Conservation (phyloP, 2,888 invertebrate genomes). For the Silvanus unidentatus region DNA sequence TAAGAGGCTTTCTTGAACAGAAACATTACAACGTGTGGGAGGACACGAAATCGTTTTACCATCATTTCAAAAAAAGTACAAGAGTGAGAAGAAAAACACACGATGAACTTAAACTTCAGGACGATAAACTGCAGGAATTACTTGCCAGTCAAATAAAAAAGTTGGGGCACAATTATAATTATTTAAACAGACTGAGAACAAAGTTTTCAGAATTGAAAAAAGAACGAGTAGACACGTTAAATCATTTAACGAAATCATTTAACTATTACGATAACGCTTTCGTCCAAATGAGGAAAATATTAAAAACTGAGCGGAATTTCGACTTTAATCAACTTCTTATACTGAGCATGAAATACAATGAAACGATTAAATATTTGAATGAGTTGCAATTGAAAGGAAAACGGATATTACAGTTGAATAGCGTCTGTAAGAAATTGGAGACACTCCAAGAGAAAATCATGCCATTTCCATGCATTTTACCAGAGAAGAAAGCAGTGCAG, state of each 20-base stretch:
- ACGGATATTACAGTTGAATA: conserved; percentile 55
- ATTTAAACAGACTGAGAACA: conserved; percentile 29
- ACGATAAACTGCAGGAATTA: conserved; percentile 31
- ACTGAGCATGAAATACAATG: conserved; percentile 58
- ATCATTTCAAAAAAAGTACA: conserved; percentile 19
- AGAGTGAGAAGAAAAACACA: conserved; percentile 30
- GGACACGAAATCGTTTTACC: conserved; percentile 28
- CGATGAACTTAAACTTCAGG: conserved; percentile 28
- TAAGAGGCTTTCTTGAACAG: conserved; percentile 30
- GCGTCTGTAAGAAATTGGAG: conserved; percentile 63
- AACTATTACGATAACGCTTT: conserved; percentile 31
- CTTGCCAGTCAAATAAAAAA: conserved; percentile 27
- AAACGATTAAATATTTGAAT: conserved; percentile 52
- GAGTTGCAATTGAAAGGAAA: conserved; percentile 53
- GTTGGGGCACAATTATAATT: conserved; percentile 24
- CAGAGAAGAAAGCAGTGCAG: no score
- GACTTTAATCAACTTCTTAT: conserved; percentile 54
- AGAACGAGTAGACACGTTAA: no score
- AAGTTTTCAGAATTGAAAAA: conserved; percentile 12
- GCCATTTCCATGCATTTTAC: conserved; percentile 32
- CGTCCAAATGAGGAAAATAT: conserved; percentile 48
- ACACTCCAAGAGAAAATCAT: conserved; percentile 53
- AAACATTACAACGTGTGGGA: conserved; percentile 30
- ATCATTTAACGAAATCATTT: conserved; percentile 14
- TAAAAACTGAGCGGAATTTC: conserved; percentile 48